Base-by-base conservation (phyloP, 1,140 invertebrate species). In the Aethina tumida region DNA sequence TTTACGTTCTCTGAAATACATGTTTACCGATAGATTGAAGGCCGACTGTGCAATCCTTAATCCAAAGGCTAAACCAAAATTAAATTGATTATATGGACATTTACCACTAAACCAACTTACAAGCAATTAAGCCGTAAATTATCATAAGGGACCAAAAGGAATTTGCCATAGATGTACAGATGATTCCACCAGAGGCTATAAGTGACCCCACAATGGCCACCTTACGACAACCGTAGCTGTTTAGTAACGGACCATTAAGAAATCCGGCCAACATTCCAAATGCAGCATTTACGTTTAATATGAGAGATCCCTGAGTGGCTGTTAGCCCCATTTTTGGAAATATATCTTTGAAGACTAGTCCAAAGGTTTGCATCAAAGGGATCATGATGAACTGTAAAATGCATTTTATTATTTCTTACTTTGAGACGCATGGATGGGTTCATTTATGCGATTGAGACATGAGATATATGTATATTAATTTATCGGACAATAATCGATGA, bases 201-300 rank as follows among this genome's bases (percentile, higher is more conserved):
- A 71, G 45, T 1, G 72, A 60, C 16, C 74, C 74, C 4, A 64
- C 53, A 7, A 79, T 47, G 3, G 70, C 71, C 3, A 79, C 68
- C 65, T 78, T 73, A 13, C 79, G 63, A 42, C 71, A 80, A 8
- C 73, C 73, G 36, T 75, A 79, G 21, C 61, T 67, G 49, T 70
- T 70, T 35, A 80, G 71, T 27, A 81, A 62, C 17, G 75, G 73
- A 2, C 77, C 77, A 54, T 77, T 79, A 1, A 75, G 56, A 17
- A 81, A 53, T 21, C 77, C 75, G 69, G 60, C 47, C 63, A 69
- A 30, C 53, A 58, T 54, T 71, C 74, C 74, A 52, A 75, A 65
- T 2, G 76, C 75, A 3, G 67, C 65, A 59, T 79, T 74, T 31
- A 73, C 68, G 49, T 79, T 81, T 41, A 79, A 72, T 36, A 80